Evolutionary conservation across 2,797 vertebrate species (phyloP), one percentile per base, ranked within the genome.

Genomic region (Chelidonichthys spinosus): DNA sequence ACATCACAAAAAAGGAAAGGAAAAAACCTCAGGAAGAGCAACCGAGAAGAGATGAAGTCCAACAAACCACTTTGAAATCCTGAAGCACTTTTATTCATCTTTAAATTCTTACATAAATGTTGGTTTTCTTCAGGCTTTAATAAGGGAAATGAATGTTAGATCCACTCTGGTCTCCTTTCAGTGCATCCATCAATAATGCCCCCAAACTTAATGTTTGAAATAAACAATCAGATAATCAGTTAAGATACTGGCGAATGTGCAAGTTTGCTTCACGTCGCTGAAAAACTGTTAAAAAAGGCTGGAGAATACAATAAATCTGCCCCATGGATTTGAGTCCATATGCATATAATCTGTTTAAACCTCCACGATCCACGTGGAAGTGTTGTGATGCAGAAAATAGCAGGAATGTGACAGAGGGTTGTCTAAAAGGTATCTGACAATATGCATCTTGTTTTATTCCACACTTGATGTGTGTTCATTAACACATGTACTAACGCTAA

Each of bases 401-500:
- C 14, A 17, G 15, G 18, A 69, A 44, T 35, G 37, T 43, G n/a
- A 15, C 9, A 37, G 25, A 36, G 43, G 44, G 35, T 40, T n/a
- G 35, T 63, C 11, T 17, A 2, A 33, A 33, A 25, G 44, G 18
- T 7, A 32, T 60, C 11, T 11, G 18, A 35, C 40, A 46, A 44
- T 33, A 40, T 11, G 40, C 2, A 42, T 37, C 62, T 39, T 44
- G 42, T 35, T 52, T 5, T n/a, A 4, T 66, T 40, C 62, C 14
- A 67, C 44, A 8, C 33, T 49, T 55, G 14, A 63, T 73, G 15
- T 65, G 14, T 70, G 60, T 54, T 14, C 4, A 56, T 68, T 42
- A 67, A 66, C 60, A 72, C 43, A 53, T 15, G 69, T 63, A 63
- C 44, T 50, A 25, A 25, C 37, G 39, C 72, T 0, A n/a, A 64